Evolutionary conservation across 1,140 invertebrate genomes (phyloP), one percentile per base, ranked within the genome.

Genomic region (Tachypleus tridentatus): DNA sequence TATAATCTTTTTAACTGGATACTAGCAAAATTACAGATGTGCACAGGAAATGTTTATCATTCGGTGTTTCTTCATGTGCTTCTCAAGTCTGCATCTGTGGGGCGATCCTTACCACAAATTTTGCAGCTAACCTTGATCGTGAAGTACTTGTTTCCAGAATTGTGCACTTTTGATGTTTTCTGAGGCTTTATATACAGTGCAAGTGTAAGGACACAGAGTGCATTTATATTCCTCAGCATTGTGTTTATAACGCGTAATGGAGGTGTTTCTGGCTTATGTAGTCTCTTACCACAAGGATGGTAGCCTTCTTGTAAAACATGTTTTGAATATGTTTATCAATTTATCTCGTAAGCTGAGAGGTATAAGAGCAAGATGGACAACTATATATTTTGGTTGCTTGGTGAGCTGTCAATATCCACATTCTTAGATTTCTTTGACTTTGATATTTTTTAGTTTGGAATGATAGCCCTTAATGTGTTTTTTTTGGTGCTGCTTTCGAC

Each of bases 151-250:
- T 57, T 65, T 29, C 69, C 66, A 7, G 63, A 49, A 51, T 62
- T 63, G 61, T 74, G 73, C 7, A 71, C 58, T 59, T 80, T 53
- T 81, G 68, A 69, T 82, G 81, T 71, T 78, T 77, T 62, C 80
- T 75, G 61, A 82, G 80, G 81, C 81, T 64, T 81, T 81, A 68
- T 82, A 81, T 61, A 81, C 82, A 49, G 81, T 82, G 68, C 81
- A 82, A 5, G 80, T 79, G 69, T 82, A 82, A 3, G 80, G 76
- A 70, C 81, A 82, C 57, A 78, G 67, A 11, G 76, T 76, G 72
- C 81, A 82, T 48, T 77, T 74, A 63, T 82, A 82, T 65, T 82
- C 81, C 65, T 82, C 81, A 52, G 69, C 67, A 58, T 69, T 68
- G n/a, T 70, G 74, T 61, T 73, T 69, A 63, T 75, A 73, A 10